Base-by-base conservation (phyloP, 1,140 invertebrate genomes). In the Drosophila ogumai region DNA sequence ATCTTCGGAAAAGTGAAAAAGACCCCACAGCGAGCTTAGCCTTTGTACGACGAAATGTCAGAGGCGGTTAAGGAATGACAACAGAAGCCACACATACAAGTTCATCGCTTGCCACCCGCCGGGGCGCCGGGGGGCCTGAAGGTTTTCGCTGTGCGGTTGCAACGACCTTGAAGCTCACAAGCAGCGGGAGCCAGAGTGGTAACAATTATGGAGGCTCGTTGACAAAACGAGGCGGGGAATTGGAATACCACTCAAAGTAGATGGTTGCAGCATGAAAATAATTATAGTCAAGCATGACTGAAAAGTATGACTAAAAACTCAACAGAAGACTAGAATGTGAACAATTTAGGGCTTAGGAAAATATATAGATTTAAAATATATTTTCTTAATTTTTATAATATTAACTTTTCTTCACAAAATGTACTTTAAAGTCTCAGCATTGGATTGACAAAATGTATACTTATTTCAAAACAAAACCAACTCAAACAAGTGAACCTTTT, bases 11-110 rank as follows among this genome's bases (percentile, higher is more conserved):
- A 67, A 46, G 47, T 17, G 28, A 28, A 57, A 36, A 47, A 46
- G 49, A 71, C 31, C 32, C 41, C 38, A 46, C 22, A 50, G 52
- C 25, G 13, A 41, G 69, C 69, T 72, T 72, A 69, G 69, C 36
- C 44, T 41, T 49, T 49, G 66, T 46, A 38, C 22, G 44, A 32
- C n/a, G 54, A 50, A 59, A 72, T 41, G 69, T 59, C 68, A 72
- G 44, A 59, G 49, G 54, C 69, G 67, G 67, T 59, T 72, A 59
- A 50, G 67, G 44, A 72, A 58, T 54, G 66, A 67, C 66, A 69
- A 36, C 61, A 22, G 31, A 67, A 69, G 41, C 66, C 61, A 67
- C 31, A 34, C 59, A 47, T 17, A 32, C 31, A 34, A n/a, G 65
- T 56, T 69, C 66, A 49, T 71, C 34, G 50, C 25, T 40, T 41